Conservation (phyloP, 2,888 invertebrate species). For the Euzetes globulus region DNA sequence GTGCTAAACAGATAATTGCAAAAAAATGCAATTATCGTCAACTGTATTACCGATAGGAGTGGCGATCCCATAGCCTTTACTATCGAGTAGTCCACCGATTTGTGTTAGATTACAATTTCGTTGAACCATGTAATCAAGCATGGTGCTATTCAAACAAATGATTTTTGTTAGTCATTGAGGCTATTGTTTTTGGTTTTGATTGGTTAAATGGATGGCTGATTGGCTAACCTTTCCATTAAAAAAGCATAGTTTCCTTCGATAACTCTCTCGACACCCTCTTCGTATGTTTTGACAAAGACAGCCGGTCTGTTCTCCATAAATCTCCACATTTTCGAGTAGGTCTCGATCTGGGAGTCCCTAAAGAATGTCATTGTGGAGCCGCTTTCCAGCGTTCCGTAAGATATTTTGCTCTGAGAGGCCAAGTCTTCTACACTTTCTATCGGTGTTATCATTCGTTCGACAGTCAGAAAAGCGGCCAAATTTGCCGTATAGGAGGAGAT, state of each 20-base stretch:
- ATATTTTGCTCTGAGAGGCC: conserved; percentile 81
- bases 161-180: not conserved
- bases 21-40: not conserved
- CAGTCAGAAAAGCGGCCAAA: conserved; percentile 93
- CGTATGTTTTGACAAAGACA: conserved; percentile 78
- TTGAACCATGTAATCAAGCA: conserved; percentile 87
- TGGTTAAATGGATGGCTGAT: not conserved
- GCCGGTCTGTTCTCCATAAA: conserved; percentile 64
- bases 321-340: conserved; percentile 60
- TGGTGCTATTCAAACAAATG: conserved; percentile 47
- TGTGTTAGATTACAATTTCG: conserved; percentile 91
- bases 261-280: conserved; percentile 80
- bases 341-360: conserved; percentile 49
- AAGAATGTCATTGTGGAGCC: conserved; percentile 98
- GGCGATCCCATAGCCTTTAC: conserved; percentile 91
- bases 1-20: not conserved
- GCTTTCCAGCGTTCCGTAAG: conserved; percentile 84
- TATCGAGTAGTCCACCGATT: conserved; percentile 62
- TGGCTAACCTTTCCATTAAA: conserved; percentile 65
- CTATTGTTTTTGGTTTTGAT: not conserved
- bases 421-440: conserved; percentile 92
- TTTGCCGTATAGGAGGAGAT: conserved; percentile 97
- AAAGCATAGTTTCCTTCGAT: conserved; percentile 87
- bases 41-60: conserved; percentile 65
- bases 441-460: conserved; percentile 88